Conservation (phyloP, 2,113 vertebrate genomes). For the Hippolais icterina region DNA sequence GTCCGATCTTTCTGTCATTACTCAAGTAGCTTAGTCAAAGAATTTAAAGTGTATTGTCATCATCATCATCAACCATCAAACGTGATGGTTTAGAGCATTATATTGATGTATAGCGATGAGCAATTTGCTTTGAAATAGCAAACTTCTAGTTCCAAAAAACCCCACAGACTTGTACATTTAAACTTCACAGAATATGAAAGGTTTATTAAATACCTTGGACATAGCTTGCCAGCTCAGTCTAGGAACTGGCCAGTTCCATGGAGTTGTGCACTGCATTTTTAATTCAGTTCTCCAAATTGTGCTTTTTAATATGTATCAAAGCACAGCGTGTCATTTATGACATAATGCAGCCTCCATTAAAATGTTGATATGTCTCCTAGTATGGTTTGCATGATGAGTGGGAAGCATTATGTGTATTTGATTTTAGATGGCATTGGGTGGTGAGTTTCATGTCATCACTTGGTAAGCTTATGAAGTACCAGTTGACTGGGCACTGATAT, state of each 20-base stretch:
- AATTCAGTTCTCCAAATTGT: not conserved
- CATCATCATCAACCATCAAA: not conserved
- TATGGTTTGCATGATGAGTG: not conserved
- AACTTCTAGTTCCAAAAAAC: not conserved
- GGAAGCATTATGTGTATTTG: not conserved
- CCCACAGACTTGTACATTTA: not conserved
- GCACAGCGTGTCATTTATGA: not conserved
- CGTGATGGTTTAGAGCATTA: not conserved
- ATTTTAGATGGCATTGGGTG: not conserved
- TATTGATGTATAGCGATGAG: slow-evolving; percentile 27
- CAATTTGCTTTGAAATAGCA: slow-evolving; percentile 21
- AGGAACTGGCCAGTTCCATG: not conserved
- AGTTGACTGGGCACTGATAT: not conserved
- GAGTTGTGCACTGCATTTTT: not conserved
- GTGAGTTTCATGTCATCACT: not conserved
- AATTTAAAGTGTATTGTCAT: slow-evolving; percentile 37
- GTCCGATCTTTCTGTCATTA: slow-evolving; percentile 53
- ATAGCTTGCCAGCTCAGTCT: not conserved
- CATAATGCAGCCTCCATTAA: not conserved
- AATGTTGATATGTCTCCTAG: not conserved
- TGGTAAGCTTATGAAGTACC: not conserved
- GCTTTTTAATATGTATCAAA: not conserved
- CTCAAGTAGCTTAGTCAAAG: slow-evolving; percentile 44
- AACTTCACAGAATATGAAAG: not conserved
- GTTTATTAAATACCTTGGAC: not conserved